These are phyloP conservation scores for Corythornis cristatus DNA, from an alignment of 2,113 vertebrate species.

Conservation along the genomic window DNA sequence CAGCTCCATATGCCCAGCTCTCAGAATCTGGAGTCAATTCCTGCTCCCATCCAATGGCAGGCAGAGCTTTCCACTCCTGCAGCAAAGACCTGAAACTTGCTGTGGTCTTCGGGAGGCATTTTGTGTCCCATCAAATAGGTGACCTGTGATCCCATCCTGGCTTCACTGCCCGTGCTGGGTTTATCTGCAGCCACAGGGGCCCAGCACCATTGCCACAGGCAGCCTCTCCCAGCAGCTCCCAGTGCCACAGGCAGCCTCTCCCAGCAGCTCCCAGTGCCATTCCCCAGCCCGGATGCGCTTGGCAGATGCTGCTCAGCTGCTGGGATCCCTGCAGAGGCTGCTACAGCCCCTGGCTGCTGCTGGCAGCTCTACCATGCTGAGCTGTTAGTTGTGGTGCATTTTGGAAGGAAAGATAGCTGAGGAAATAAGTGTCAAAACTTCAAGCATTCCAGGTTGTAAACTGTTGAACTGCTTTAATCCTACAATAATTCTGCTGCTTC, in stretches of 20 bases:
- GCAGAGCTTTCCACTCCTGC: neutral
- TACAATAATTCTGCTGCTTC: slow-evolving; percentile 40
- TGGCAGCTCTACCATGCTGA: slow-evolving; percentile 10
- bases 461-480: slow-evolving; percentile 50
- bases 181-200: neutral
- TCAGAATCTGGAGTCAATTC: neutral
- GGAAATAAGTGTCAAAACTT: slow-evolving; percentile 61
- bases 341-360: neutral
- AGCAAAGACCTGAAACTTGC: neutral
- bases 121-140: rapidly evolving
- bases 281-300: neutral
- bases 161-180: neutral
- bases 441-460: slow-evolving; percentile 54
- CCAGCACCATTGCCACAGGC: rapidly evolving
- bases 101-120: neutral
- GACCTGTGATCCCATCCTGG: neutral
- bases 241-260: too few relatives aligned
- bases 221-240: neutral
- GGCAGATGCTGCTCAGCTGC: slow-evolving; percentile 39
- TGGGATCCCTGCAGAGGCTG: slow-evolving; percentile 29
- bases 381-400: slow-evolving; percentile 39
- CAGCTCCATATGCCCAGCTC: neutral
- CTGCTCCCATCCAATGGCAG: neutral
- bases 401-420: slow-evolving; percentile 38
- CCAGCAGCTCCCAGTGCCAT: neutral